A percentile compares a stretch with the other conserved stretches of the same genome.
phyloP scores from a whole-genome alignment of 2,797 vertebrate species.

The Heliangelus exortis region DNA sequence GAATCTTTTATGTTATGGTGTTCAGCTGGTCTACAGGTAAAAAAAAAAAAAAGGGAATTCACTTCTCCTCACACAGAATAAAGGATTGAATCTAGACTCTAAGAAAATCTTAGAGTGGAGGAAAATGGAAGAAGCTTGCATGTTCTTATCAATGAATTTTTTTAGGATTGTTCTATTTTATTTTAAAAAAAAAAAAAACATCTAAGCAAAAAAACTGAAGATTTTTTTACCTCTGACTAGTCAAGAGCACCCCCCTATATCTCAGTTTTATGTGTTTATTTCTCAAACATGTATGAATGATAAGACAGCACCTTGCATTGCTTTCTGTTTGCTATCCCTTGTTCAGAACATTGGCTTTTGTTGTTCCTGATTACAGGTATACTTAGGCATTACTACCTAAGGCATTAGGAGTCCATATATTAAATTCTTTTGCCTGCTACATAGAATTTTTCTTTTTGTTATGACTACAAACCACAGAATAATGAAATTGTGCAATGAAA shows the following conservation, averaged over 20 bases:
- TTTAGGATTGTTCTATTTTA: not conserved
- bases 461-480: not conserved
- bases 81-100: not conserved
- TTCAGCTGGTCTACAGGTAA: not conserved
- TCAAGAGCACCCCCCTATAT: not conserved
- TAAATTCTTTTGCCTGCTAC: not conserved
- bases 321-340: not conserved
- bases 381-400: not conserved
- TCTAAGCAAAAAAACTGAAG: not conserved
- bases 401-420: not conserved
- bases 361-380: not conserved
- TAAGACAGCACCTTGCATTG: not conserved
- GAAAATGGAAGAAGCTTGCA: not conserved
- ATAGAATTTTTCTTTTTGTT: not conserved
- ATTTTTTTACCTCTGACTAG: not conserved
- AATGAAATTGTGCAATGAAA: not conserved
- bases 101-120: not conserved
- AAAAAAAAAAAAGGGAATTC: not conserved
- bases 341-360: not conserved
- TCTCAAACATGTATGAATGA: not conserved
- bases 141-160: no score
- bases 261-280: not conserved
- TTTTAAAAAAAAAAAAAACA: no score
- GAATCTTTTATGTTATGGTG: accelerated
- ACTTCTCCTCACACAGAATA: not conserved